Base-by-base conservation (phyloP, 2,888 invertebrate genomes). In the Auanema sp. region DNA sequence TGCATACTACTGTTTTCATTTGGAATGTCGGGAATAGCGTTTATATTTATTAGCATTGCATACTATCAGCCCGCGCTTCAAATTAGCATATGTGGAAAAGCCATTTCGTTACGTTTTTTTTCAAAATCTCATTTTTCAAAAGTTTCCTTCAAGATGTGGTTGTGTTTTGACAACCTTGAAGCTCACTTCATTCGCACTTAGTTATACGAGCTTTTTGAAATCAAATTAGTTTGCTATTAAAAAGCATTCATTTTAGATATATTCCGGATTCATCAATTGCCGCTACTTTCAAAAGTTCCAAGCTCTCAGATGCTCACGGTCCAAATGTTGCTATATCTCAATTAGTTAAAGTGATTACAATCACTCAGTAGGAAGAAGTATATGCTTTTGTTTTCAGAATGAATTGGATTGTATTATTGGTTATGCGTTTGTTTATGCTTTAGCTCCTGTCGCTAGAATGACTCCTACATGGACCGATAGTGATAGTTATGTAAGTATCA, bases 401-500 rank as follows among this genome's bases (percentile, higher is more conserved):
- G 58, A 73, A 60, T 65, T 82, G 21, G 81, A 82, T 64, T 75
- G 75, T 64, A 78, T 82, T n/a, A 81, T 82, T 24, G 80, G 82
- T 18, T 82, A 80, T 50, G 71, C 74, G 0, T 74, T 68, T 53
- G 71, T 69, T n/a, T 81, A 81, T 64, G 79, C 80, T 12, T 62
- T 81, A 24, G 81, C 81, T 1, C 78, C 79, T 2, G 81, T 82
- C 14, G 80, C 82, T 1, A 60, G 82, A 51, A 82, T 82, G 80
- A 69, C 77, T 1, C 80, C 80, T 0, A 77, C 68, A 55, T 82
- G 82, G 82, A 59, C 55, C 8, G 72, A 79, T 47, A 66, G 58
- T n/a, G 74, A 65, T 25, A 66, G 60, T 25, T 25, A 58, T 43
- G 58, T 62, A 12, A 50, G 62, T 44, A 8, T 16, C 43, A 43